Evolutionary conservation across 2,797 vertebrate genomes (phyloP).

Genomic region (Anguilla megastoma): DNA sequence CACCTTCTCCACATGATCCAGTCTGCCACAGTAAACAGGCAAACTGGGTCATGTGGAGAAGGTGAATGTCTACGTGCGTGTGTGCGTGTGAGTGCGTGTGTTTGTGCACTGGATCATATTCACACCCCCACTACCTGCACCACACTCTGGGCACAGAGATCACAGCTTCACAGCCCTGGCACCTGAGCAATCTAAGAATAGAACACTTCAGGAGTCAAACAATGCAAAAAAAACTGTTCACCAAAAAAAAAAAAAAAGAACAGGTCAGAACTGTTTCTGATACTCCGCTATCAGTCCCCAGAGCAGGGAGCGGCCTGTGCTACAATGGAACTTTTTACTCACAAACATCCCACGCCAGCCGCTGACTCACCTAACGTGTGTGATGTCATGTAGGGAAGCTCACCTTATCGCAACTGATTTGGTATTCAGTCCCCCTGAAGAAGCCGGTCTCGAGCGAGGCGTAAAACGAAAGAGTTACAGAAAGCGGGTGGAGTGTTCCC

Average conservation of each 20-base stretch:
- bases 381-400: slow-evolving; percentile 2
- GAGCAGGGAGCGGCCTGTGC: neutral
- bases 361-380: neutral
- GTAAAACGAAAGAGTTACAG: slow-evolving; percentile 12
- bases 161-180: slow-evolving; percentile 14
- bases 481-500: neutral
- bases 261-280: neutral
- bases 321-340: slow-evolving; percentile 12
- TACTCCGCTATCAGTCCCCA: neutral
- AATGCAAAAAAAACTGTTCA: neutral
- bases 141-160: neutral
- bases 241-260: neutral
- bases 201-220: neutral
- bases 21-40: neutral
- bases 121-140: neutral
- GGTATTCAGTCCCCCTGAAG: neutral
- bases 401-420: neutral
- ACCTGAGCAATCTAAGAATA: neutral
- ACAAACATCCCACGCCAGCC: neutral
- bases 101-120: neutral
- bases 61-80: neutral
- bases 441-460: neutral
- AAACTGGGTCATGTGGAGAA: neutral
- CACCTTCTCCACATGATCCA: too few species aligned
- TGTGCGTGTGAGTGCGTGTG: neutral